Percentiles rank a stretch among this genome's conserved stretches.
phyloP scores from a whole-genome alignment of 2,113 vertebrate genomes.

The Dipodomys stephensi region DNA sequence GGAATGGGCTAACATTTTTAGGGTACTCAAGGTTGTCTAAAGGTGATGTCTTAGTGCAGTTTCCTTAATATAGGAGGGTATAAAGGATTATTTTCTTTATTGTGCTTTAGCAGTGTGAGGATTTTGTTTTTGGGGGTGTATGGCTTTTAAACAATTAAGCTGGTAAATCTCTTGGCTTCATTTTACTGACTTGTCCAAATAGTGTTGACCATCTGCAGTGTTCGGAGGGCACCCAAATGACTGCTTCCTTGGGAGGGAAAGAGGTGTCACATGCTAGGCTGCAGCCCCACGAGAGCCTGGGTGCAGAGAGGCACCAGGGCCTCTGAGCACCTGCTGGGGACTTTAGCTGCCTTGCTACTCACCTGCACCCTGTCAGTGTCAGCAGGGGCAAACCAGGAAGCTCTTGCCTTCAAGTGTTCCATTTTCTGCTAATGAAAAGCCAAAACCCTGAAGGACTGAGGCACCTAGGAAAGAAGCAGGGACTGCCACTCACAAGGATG shows the following conservation, averaged over 20 bases:
- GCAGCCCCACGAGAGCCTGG: background rate
- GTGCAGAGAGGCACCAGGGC: background rate
- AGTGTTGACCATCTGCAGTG: background rate
- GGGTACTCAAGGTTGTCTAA: background rate
- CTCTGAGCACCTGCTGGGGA: conserved; percentile 26
- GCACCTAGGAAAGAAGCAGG: background rate
- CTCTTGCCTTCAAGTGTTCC: background rate
- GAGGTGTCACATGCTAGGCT: background rate
- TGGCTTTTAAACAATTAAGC: conserved; percentile 14
- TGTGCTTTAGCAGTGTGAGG: background rate
- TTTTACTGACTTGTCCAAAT: background rate
- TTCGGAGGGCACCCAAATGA: background rate
- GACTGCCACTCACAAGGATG: background rate
- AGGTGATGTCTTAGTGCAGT: background rate
- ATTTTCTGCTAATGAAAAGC: background rate
- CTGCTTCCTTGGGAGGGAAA: background rate
- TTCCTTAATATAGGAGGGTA: conserved; percentile 1
- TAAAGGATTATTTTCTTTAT: background rate
- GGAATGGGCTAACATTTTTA: background rate
- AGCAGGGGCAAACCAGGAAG: background rate
- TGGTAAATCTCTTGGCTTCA: background rate
- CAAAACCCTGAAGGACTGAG: background rate
- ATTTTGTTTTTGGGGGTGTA: background rate
- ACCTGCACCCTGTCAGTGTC: background rate
- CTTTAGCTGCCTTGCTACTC: background rate